Evolutionary conservation across 1,140 invertebrate species (phyloP), one percentile per base, ranked within the genome.

Genomic region (Musca domestica): DNA sequence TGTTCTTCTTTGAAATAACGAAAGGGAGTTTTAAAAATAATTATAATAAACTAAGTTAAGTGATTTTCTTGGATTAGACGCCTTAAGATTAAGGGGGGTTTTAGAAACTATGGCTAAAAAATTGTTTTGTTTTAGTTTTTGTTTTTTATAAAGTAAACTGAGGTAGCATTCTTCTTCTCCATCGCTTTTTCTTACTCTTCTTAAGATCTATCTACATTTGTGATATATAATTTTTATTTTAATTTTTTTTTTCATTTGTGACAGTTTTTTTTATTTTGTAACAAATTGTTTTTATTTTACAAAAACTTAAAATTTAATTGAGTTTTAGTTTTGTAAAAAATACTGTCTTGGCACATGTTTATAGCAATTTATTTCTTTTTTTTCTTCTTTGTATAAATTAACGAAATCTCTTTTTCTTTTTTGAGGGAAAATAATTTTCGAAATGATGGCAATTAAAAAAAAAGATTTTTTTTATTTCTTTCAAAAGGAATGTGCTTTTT

Each of bases 261-360:
- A 27, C 23, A 27, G 25, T 58, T 58, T 51, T 61, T 61, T 61
- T 61, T 34, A 41, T 61, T 61, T 41, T 51, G 20, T 51, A 51
- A 41, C 56, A 61, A 34, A 61, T 41, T 34, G 19, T 34, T 19
- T 6, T 19, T 51, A 6, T 41, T 61, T 61, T 61, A 61, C 56
- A 61, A 56, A 22, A 56, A 2, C 20, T 27, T 9, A 30, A 30
- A 58, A 20, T 51, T 46, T 51, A 6, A 30, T 61, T 17, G 27
- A 41, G 17, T 30, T 19, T 20, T 41, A 10, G 34, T 41, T 41
- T 41, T 30, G 27, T 41, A 41, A 41, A 19, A 61, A 61, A 61
- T 61, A 61, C 56, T 61, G 56, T 61, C 30, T 61, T 61, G 56
- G 56, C 56, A 61, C 56, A 61, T 61, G 27, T 61, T 61, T 61